phyloP scores from a whole-genome alignment of 2,888 invertebrate species.

The Lacanobia oleracea region DNA sequence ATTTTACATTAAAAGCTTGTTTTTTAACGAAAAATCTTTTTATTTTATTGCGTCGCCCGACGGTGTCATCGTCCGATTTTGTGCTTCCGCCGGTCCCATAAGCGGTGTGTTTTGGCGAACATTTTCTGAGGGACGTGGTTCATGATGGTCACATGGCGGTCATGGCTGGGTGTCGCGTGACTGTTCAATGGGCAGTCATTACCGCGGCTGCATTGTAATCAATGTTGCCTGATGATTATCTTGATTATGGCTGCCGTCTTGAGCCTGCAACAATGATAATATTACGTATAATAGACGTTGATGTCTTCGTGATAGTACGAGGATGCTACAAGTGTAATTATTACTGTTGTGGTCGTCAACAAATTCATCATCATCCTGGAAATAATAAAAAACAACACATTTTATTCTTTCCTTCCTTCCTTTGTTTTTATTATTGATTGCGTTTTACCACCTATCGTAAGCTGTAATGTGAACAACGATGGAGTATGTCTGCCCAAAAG shows the following conservation, averaged over 20 bases:
- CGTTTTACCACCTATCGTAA: too few species aligned
- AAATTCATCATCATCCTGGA: not conserved
- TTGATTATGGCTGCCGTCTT: constrained; percentile 72
- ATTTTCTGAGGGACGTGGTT: constrained; percentile 70
- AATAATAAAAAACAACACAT: not conserved
- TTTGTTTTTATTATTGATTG: too few species aligned
- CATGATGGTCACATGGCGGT: constrained; percentile 71
- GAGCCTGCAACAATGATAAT: constrained; percentile 80
- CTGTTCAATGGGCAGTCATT: constrained; percentile 68
- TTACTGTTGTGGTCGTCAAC: not conserved
- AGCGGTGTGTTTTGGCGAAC: constrained; percentile 83
- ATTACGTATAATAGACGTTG: constrained; percentile 46
- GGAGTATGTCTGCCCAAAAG: too few species aligned
- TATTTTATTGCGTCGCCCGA: constrained; percentile 82
- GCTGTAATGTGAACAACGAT: too few species aligned
- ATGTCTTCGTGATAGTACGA: constrained; percentile 3
- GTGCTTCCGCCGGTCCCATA: constrained; percentile 86
- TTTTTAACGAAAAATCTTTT: constrained; percentile 70
- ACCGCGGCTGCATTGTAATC: constrained; percentile 70
- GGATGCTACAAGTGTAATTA: constrained; percentile 3
- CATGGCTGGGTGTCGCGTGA: constrained; percentile 67
- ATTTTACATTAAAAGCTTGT: constrained; percentile 54
- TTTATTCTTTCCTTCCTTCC: not conserved
- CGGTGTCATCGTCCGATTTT: constrained; percentile 81
- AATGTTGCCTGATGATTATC: constrained; percentile 72